A percentile compares a stretch with the other conserved stretches of the same genome.
These are phyloP conservation scores for Cisticola juncidis DNA, from an alignment of 2,113 vertebrate genomes.

Conservation along the genomic window DNA sequence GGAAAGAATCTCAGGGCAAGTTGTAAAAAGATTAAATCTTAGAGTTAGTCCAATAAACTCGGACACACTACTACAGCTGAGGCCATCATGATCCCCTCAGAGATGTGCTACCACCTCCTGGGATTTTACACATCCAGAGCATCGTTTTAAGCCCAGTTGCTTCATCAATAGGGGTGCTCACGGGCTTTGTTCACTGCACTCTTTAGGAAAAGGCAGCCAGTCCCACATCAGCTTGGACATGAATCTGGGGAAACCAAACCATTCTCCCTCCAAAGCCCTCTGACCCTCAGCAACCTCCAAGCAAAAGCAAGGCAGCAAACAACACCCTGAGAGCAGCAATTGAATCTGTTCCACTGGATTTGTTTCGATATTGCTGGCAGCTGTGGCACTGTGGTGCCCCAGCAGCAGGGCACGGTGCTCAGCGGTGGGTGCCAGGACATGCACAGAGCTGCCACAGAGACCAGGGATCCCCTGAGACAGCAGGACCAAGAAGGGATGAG, in stretches of 20 bases:
- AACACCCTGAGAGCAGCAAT: background rate
- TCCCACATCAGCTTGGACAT: background rate
- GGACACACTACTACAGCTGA: background rate
- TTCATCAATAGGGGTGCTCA: background rate
- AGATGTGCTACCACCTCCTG: background rate
- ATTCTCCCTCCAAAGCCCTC: background rate
- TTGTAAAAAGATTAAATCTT: background rate
- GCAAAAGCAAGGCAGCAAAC: background rate
- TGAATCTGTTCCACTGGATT: background rate
- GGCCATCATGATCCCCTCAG: background rate
- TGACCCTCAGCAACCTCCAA: background rate
- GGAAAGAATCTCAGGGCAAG: background rate
- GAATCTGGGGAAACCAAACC: background rate
- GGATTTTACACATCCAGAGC: background rate
- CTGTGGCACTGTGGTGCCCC: background rate
- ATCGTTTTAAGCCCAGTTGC: background rate
- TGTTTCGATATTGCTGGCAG: background rate
- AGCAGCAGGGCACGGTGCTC: background rate
- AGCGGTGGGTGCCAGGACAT: background rate
- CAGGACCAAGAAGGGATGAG: background rate
- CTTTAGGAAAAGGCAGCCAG: background rate
- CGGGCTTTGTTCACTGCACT: background rate
- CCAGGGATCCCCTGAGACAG: background rate
- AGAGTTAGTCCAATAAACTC: background rate
- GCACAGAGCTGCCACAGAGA: rapidly evolving